A percentile compares a stretch with the other conserved stretches of the same genome.
These are phyloP conservation scores for Druon quercuslanigerum DNA, from an alignment of 1,140 invertebrate genomes.

Conservation along the genomic window DNA sequence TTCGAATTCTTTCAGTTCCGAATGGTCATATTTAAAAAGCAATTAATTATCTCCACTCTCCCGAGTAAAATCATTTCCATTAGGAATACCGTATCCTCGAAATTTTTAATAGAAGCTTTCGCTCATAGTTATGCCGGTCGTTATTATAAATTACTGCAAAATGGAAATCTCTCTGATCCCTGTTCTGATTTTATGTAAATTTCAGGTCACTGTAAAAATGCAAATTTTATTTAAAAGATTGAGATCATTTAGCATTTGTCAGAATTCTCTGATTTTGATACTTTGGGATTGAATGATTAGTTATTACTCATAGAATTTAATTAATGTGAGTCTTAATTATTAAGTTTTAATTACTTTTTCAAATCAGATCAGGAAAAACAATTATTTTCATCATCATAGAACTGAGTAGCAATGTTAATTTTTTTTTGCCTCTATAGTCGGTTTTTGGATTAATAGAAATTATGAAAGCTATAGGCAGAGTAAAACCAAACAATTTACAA, in stretches of 20 bases:
- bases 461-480: neutral
- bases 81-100: neutral
- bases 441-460: neutral
- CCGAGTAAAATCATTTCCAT: constrained; percentile 16
- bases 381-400: no score
- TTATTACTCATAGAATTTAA: no score
- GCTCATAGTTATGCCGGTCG: constrained; percentile 22
- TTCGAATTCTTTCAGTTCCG: no score
- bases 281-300: no score
- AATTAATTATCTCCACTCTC: neutral
- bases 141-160: constrained; percentile 27
- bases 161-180: constrained; percentile 25
- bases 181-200: constrained; percentile 21
- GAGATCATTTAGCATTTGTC: neutral
- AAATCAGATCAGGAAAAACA: no score
- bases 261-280: neutral
- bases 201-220: constrained; percentile 8
- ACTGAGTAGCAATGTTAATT: no score
- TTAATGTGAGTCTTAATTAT: no score
- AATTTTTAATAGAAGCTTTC: constrained; percentile 15
- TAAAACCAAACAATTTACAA: no score
- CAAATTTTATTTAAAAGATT: constrained; percentile 6
- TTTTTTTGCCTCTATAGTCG: neutral
- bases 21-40: no score
- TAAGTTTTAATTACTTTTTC: no score